Evolutionary conservation across 1,140 invertebrate species (phyloP), one percentile per base, ranked within the genome.

Genomic region (Bombus soroeensis): DNA sequence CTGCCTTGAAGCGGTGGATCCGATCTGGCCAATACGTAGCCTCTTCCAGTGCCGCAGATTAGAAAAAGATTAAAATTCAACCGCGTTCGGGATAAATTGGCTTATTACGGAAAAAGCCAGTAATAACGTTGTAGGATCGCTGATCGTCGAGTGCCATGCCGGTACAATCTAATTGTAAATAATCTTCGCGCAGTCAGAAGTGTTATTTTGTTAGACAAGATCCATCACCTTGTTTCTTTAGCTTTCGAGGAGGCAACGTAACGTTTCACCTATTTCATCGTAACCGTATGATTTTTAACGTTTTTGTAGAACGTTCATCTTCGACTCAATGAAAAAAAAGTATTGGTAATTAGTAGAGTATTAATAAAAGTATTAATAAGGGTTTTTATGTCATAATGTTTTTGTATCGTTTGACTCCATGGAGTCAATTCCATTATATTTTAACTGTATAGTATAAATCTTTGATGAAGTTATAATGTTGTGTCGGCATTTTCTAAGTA

Each of bases 61-160:
- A 75, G 62, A 83, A 77, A 83, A 77, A 70, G 59, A 76, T 83
- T 32, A 39, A 83, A 62, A 77, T 68, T 68, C 32, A 13, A 83
- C 64, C 57, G 41, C 57, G 53, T 5, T 39, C 57, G 59, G 59
- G 39, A 75, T 83, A 76, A 83, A 83, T 76, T 68, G 57, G 81
- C 81, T 75, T 76, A 76, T 53, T 53, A 41, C 25, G 15, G 43
- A 68, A 68, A 76, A 76, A 68, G 37, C 13, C 32, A 18, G 15
- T 76, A 76, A 76, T 83, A 53, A 62, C 72, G 62, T 28, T 47
- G 43, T 8, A 22, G 47, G 18, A 53, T 53, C 47, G 47, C 39
- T 5, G 25, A 73, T 43, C 70, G 53, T 62, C n/a, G 70, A 9
- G n/a, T 39, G 37, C 37, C 47, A 8, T 41, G 22, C 6, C 37